Base-by-base conservation (phyloP, 2,113 vertebrate species). In the Tor tambroides region DNA sequence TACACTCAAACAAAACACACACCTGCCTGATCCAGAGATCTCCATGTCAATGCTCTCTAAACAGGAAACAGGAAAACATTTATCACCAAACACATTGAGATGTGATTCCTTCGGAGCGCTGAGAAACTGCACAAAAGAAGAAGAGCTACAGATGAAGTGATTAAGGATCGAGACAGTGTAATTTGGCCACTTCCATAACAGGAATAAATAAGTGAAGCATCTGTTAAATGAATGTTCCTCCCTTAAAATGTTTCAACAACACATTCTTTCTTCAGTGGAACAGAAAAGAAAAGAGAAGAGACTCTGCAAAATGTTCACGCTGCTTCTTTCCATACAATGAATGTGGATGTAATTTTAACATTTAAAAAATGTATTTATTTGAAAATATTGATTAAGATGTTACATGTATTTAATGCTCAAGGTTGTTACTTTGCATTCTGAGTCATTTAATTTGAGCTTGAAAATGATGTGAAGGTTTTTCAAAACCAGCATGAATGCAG, bases 11-110 rank as follows among this genome's bases (percentile, higher is more conserved):
- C 87, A 88, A 75, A 75, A 61, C 23, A 28, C 81, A 81, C 85
- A 88, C 91, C 87, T 87, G 84, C 46, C 83, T 26, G 12, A 41
- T 80, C 32, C 32, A 17, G 30, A 63, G 21, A 80, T 61, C 80
- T 65, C 56, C 80, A 65, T 81, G 80, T 81, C 80, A 81, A 46
- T 28, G 59, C n/a, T 67, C 38, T 19, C 59, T 28, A 67, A 61
- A 26, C 35, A 28, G 56, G 30, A 43, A 82, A 63, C 78, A 80
- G 78, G 78, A 41, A 80, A 43, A 65, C 15, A 3, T 67, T 67
- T 19, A 67, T 46, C 14, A 67, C n/a, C 80, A 82, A 65, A 46
- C n/a, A 21, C 80, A 67, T 11, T 30, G 30, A 23, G 76, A 41
- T 9, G 41, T 26, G 14, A 43, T 38, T 56, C 32, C 56, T 41